These are phyloP conservation scores for Mico argentatus DNA, from an alignment of 2,797 vertebrate genomes.

Conservation along the genomic window DNA sequence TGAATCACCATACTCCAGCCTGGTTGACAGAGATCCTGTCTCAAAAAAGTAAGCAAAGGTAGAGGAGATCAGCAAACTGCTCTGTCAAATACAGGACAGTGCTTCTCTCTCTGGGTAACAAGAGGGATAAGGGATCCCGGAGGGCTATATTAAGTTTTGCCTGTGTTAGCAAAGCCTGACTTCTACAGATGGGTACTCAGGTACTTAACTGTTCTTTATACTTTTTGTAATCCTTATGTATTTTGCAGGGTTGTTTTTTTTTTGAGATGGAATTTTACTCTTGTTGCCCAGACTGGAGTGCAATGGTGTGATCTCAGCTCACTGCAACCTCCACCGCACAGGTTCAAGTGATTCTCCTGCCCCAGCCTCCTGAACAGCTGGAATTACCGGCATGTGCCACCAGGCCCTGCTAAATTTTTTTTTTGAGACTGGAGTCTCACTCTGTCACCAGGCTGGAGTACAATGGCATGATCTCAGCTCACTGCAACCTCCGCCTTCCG, in stretches of 20 bases:
- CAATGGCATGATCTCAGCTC: not conserved
- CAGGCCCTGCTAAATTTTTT: too few relatives aligned
- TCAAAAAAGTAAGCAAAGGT: too few relatives aligned
- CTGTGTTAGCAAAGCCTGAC: not conserved
- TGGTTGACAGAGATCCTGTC: too few relatives aligned
- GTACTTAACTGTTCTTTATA: not conserved
- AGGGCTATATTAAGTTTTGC: not conserved
- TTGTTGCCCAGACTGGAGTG: too few relatives aligned
- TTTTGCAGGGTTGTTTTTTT: not conserved
- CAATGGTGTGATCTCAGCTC: too few relatives aligned
- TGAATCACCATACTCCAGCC: too few relatives aligned
- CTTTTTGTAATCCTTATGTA: slow-evolving; percentile 27
- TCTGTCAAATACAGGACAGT: not conserved
- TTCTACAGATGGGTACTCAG: not conserved
- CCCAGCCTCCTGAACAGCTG: too few relatives aligned
- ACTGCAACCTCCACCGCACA: too few relatives aligned
- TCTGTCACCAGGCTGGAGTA: not conserved
- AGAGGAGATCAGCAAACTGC: not conserved
- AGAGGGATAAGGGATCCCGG: not conserved
- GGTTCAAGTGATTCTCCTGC: too few relatives aligned
- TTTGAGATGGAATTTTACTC: too few relatives aligned
- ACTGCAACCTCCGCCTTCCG: not conserved
- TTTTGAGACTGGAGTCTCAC: not conserved
- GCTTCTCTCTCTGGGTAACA: not conserved
- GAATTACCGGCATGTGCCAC: too few relatives aligned